Percentiles rank a stretch among this genome's conserved stretches.
phyloP scores from a whole-genome alignment of 2,797 vertebrate genomes.

The Pempheris klunzingeri region DNA sequence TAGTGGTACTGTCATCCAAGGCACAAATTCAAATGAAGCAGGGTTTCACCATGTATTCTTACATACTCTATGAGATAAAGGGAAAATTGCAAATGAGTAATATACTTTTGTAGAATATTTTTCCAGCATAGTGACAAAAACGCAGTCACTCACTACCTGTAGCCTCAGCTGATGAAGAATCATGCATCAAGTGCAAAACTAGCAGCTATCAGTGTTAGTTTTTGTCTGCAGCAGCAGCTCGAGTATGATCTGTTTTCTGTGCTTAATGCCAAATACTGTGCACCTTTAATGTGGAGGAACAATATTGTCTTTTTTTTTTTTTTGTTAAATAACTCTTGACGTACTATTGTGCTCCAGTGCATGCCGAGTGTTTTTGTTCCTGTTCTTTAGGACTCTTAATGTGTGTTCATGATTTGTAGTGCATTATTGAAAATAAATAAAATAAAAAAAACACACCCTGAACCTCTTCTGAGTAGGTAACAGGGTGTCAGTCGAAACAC shows the following conservation, averaged over 20 bases:
- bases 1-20: conserved; percentile 45
- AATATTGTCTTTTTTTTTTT: conserved; percentile 60
- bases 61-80: conserved; percentile 59
- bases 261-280: conserved; percentile 87
- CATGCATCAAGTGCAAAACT: conserved; percentile 69
- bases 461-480: conserved; percentile 36
- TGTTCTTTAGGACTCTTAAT: conserved; percentile 79
- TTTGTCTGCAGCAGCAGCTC: conserved; percentile 70
- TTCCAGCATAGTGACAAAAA: conserved; percentile 70
- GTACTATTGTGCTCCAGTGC: conserved; percentile 81
- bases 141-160: conserved; percentile 57
- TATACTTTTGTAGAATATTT: conserved; percentile 86
- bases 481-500: conserved; percentile 45
- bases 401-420: conserved; percentile 85
- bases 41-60: conserved; percentile 54
- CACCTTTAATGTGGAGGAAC: conserved; percentile 81
- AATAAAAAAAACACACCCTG: conserved; percentile 35
- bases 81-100: conserved; percentile 57
- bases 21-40: conserved; percentile 55
- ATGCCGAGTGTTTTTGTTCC: conserved; percentile 82
- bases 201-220: conserved; percentile 68
- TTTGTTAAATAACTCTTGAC: conserved; percentile 75
- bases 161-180: conserved; percentile 76
- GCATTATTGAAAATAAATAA: conserved; percentile 82
- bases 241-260: conserved; percentile 76